Conservation (phyloP, 2,113 vertebrate genomes). For the Athene cunicularia region DNA sequence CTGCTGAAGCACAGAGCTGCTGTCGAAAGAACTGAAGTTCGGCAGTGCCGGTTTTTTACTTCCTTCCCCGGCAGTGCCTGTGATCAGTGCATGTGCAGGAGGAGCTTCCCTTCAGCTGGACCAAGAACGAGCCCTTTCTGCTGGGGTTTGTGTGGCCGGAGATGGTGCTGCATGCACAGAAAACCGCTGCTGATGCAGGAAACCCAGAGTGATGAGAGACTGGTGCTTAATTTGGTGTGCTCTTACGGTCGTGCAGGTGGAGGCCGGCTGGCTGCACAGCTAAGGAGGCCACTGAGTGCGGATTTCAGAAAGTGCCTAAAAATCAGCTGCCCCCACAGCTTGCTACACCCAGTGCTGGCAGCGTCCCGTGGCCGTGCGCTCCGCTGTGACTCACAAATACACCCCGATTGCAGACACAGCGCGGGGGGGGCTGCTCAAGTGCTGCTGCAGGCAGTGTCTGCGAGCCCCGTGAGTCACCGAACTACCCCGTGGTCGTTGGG, state of each 20-base stretch:
- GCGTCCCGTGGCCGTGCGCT: fast-evolving
- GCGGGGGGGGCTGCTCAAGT: fast-evolving
- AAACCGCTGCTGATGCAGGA: background rate
- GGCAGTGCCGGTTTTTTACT: background rate
- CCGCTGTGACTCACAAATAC: background rate
- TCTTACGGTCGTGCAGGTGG: background rate
- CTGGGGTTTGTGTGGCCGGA: background rate
- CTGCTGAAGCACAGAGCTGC: background rate
- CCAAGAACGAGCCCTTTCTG: fast-evolving
- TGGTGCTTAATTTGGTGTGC: background rate
- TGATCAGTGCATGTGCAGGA: background rate
- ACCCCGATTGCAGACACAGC: fast-evolving
- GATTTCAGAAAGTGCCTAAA: background rate
- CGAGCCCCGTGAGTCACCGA: background rate
- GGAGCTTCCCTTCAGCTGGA: background rate
- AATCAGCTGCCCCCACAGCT: background rate
- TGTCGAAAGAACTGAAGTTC: background rate
- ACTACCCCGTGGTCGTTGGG: fast-evolving
- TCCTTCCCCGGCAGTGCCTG: background rate
- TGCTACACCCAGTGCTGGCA: fast-evolving
- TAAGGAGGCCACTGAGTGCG: fast-evolving
- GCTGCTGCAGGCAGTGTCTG: background rate
- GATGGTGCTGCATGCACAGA: background rate
- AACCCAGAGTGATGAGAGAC: background rate
- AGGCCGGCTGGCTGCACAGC: background rate